A percentile compares a stretch with the other conserved stretches of the same genome.
These are phyloP conservation scores for Donacobius atricapilla DNA, from an alignment of 2,113 vertebrate species.

Conservation along the genomic window DNA sequence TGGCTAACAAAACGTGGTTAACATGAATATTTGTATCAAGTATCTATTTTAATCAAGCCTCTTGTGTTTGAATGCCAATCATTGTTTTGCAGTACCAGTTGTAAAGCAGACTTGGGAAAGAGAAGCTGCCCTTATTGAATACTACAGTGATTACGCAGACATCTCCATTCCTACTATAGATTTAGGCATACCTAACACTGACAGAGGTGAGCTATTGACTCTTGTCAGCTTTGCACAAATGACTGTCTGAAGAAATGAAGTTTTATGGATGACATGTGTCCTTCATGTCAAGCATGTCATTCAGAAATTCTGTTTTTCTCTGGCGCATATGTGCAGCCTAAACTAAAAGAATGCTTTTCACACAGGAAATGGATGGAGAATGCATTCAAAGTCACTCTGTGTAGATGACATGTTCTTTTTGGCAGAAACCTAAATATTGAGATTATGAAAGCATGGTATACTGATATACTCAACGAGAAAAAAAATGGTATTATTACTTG, in stretches of 20 bases:
- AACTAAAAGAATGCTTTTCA: background rate
- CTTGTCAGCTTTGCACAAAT: background rate
- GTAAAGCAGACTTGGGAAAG: slow-evolving; percentile 95
- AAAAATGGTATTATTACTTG: background rate
- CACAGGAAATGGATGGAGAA: background rate
- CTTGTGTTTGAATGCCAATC: background rate
- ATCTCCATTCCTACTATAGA: slow-evolving; percentile 86
- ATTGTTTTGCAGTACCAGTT: slow-evolving; percentile 83
- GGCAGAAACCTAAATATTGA: background rate
- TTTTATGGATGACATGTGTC: background rate
- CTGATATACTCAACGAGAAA: background rate
- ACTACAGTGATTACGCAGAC: slow-evolving; percentile 92
- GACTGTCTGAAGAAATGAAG: background rate
- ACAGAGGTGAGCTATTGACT: slow-evolving; percentile 82
- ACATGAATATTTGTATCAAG: background rate
- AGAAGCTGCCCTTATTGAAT: slow-evolving; percentile 85
- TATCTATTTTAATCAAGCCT: background rate
- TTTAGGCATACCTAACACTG: slow-evolving; percentile 91
- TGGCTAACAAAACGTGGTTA: background rate
- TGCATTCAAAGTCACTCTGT: background rate
- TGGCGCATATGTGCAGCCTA: background rate
- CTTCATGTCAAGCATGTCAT: background rate
- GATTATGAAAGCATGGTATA: background rate
- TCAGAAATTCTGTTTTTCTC: background rate
- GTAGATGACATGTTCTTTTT: background rate